Evolutionary conservation across 2,888 invertebrate genomes (phyloP).

Genomic region (Macaria liturata): DNA sequence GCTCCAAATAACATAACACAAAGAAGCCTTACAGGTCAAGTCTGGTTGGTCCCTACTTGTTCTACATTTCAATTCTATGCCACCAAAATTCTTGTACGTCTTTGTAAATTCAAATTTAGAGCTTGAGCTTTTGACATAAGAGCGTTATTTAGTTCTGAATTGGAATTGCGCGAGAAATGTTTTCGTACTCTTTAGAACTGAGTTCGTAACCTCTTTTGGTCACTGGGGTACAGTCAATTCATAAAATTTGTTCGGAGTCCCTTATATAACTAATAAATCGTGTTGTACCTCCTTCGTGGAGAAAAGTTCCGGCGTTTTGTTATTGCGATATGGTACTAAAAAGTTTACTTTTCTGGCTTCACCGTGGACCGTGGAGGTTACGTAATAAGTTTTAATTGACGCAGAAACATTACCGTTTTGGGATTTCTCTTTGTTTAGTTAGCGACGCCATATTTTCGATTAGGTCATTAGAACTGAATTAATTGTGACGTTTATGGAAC

Average conservation of each 20-base stretch:
- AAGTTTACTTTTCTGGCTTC: conserved; percentile 22
- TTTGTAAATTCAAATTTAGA: conserved; percentile 55
- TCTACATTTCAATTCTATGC: conserved; percentile 55
- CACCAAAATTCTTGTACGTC: conserved; percentile 53
- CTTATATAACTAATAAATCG: conserved; percentile 14
- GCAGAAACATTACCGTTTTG: conserved; percentile 45
- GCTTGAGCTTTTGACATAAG: conserved; percentile 45
- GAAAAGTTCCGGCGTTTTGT: conserved; percentile 1
- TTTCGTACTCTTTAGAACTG: conserved; percentile 22
- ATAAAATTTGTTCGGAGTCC: conserved; percentile 8
- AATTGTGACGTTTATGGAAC: conserved; percentile 1
- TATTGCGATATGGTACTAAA: conserved; percentile 19
- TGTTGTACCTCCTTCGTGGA: neutral
- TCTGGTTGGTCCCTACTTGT: conserved; percentile 47
- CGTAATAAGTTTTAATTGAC: conserved; percentile 63
- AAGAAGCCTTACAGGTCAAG: conserved; percentile 58
- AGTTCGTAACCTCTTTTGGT: conserved; percentile 28
- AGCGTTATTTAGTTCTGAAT: conserved; percentile 30
- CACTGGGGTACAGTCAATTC: conserved; percentile 19
- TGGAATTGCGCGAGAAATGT: conserved; percentile 21
- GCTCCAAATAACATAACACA: conserved; percentile 54
- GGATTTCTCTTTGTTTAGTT: conserved; percentile 32
- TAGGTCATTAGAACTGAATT: conserved; percentile 29
- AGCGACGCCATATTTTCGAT: conserved; percentile 20
- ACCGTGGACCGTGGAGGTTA: conserved; percentile 42